These are phyloP conservation scores for Pampusana beccarii DNA, from an alignment of 2,113 vertebrate species.

Conservation along the genomic window DNA sequence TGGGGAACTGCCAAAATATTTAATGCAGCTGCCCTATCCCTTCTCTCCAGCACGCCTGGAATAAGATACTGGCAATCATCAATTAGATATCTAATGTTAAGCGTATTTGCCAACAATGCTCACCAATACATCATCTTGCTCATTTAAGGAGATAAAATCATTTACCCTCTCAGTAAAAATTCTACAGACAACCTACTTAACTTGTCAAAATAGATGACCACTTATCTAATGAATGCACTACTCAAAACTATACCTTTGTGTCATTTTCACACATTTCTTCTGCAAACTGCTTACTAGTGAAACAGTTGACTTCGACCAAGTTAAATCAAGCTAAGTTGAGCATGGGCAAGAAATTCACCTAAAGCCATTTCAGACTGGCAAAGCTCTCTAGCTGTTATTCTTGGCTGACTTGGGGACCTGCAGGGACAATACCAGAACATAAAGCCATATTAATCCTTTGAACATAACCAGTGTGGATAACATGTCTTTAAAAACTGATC, in stretches of 20 bases:
- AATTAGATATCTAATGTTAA: background rate
- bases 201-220: background rate
- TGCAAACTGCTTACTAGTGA: background rate
- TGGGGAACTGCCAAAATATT: background rate
- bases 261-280: background rate
- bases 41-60: background rate
- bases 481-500: background rate
- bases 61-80: background rate
- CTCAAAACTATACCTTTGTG: background rate
- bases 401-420: background rate
- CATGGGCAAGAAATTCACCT: background rate
- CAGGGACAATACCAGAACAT: background rate
- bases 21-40: background rate
- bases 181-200: background rate
- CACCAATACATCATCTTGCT: background rate
- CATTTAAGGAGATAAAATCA: background rate
- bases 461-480: background rate
- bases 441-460: slow-evolving; percentile 3
- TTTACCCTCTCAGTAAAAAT: background rate
- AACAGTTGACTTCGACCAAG: background rate
- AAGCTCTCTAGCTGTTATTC: background rate
- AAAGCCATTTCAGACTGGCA: background rate
- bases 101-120: background rate
- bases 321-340: background rate
- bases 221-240: background rate